Evolutionary conservation across 2,113 vertebrate species (phyloP).

Genomic region (Spea bombifrons): DNA sequence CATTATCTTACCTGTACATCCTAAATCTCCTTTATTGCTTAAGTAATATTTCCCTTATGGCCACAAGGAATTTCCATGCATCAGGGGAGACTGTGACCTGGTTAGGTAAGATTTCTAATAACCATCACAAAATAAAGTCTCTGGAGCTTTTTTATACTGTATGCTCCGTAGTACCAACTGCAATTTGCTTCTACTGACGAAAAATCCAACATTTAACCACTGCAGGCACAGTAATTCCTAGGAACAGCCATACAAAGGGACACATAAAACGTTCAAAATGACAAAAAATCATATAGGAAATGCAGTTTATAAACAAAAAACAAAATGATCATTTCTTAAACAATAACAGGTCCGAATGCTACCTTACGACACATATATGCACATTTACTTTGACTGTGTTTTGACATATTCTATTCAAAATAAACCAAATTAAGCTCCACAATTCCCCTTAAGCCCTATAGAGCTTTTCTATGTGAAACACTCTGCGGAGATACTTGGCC

Average conservation of each 20-base stretch:
- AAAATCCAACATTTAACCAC: constrained; percentile 28
- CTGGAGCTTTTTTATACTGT: constrained; percentile 7
- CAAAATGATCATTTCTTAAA: too few species aligned
- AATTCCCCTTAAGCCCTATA: too few species aligned
- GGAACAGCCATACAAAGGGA: constrained; percentile 1
- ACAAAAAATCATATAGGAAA: too few species aligned
- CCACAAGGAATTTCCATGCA: constrained; percentile 4
- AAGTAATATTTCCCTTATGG: constrained; percentile 34
- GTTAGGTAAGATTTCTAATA: constrained; percentile 41
- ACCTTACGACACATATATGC: too few species aligned
- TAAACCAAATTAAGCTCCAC: too few species aligned
- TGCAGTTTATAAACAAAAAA: too few species aligned
- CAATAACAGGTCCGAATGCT: too few species aligned
- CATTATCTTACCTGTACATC: constrained; percentile 13
- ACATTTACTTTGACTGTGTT: too few species aligned
- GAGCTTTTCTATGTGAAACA: too few species aligned
- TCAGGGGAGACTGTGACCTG: constrained; percentile 31
- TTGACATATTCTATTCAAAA: too few species aligned
- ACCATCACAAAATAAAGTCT: constrained; percentile 10
- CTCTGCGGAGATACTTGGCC: too few species aligned
- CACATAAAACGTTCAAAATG: background rate
- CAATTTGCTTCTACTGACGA: constrained; percentile 21
- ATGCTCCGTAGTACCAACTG: background rate
- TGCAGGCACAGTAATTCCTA: background rate
- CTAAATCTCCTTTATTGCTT: constrained; percentile 38